Evolutionary conservation across 2,888 invertebrate species (phyloP), one percentile per base, ranked within the genome.

Genomic region (Archips xylosteana): DNA sequence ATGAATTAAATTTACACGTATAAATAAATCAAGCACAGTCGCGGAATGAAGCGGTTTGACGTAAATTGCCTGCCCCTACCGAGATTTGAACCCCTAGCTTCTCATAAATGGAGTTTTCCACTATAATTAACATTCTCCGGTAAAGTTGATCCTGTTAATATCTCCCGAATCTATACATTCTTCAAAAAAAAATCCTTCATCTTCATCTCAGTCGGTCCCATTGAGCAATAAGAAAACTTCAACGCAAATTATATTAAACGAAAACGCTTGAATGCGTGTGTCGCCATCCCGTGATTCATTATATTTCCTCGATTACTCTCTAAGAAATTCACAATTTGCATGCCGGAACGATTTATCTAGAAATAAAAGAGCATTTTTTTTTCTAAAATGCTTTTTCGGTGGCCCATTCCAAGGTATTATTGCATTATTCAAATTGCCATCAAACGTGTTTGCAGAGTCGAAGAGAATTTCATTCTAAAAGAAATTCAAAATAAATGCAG

Each of bases 401-500:
- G 39, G 42, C 51, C 74, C 64, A 51, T 54, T 69, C 15, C 64
- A 51, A 70, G 59, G 74, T 74, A 70, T 70, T 74, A 74, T 65
- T 74, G 70, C 60, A 74, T 70, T 74, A 74, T 65, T 74, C 74
- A 74, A 74, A 70, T 74, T 69, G 70, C 15, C 70, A 60, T 74
- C 70, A 74, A 70, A 74, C 70, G 74, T 70, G 74, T 74, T 74
- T 74, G 74, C 64, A 65, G 51, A 74, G 69, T 45, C 74, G 74
- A 70, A 61, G 45, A 36, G 60, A 61, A 70, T 74, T 70, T 65
- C 42, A 47, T 61, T 47, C 54, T 51, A 61, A 69, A 34, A 54
- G 65, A 60, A 74, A 74, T 65, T 74, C 74, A 65, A 70, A 74
- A 74, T 70, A 74, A 74, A 70, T 74, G 74, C 74, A 74, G 64